Base-by-base conservation (phyloP, 2,888 invertebrate species). In the Apamea epomidion region DNA sequence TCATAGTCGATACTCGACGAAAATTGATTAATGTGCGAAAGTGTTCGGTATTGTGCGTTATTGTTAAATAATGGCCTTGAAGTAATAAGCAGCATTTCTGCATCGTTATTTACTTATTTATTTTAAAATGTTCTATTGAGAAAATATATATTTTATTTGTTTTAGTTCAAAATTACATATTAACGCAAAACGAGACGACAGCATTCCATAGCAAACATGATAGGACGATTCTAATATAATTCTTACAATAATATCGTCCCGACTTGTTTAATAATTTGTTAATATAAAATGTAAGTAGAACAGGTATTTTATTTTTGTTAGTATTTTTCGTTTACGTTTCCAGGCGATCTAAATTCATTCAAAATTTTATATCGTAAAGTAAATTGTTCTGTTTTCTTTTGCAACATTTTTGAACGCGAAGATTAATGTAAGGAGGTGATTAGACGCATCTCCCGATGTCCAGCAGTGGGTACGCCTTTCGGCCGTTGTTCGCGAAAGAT, bases 211-310 rank as follows among this genome's bases (percentile, higher is more conserved):
- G 81, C 90, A 91, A 95, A 91, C 94, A 92, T 88, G 87, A 90
- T 93, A 92, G 97, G 97, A 96, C 97, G 97, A 97, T 97, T 95
- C 94, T 96, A 95, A 97, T 97, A 97, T 97, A 97, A 97, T 97
- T 97, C 97, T 97, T 97, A 97, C 95, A 96, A 96, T 96, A 94
- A 96, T 94, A 96, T 97, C 97, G 97, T 97, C 97, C 97, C 92
- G 91, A 95, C 93, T 95, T 94, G 94, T 96, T 96, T 95, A 94
- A 94, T 94, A 93, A 96, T 95, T 96, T 95, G 96, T 97, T 97
- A 94, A 94, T 95, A 92, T 95, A 93, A 95, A 94, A 87, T 91
- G 91, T 96, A 95, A 94, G 90, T 94, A 93, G 93, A 93, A 89
- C 95, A 92, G 94, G 95, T 94, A 93, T 95, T 94, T 94, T 95